Evolutionary conservation across 1,140 invertebrate genomes (phyloP), one percentile per base, ranked within the genome.

Genomic region (Nomia melanderi): DNA sequence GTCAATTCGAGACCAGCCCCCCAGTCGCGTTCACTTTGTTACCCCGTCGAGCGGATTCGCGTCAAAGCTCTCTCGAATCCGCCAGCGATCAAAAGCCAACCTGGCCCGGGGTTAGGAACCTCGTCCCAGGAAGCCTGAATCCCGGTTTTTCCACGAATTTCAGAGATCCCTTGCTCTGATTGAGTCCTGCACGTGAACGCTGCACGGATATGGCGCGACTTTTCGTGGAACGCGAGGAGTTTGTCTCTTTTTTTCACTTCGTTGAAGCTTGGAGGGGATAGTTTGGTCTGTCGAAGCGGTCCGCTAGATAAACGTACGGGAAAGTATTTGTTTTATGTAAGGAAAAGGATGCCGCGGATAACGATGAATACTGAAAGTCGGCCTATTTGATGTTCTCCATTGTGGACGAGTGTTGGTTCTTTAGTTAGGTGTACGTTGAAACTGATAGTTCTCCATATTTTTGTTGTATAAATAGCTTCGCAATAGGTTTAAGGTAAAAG

Each of bases 41-140:
- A 12, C 57, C 5, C 36, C 14, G 59, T 9, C 54, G 17, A 57
- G 41, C n/a, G 53, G 31, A 57, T 31, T n/a, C 14, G 29, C 73
- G 25, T 44, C 27, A 57, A 57, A 57, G 50, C 14, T 33, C 14
- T 33, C 72, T 1, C 29, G 41, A 20, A 12, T 39, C 33, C 31
- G 44, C n/a, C n/a, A n/a, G n/a, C 60, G 60, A 65, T 50, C n/a
- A 56, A 44, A 50, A 76, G 41, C 29, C n/a, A 7, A 9, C 20
- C 31, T 23, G 23, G 25, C 23, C 20, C 36, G 8, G 23, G n/a
- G n/a, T 39, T 69, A 59, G 73, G 44, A 66, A 57, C 63, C 41
- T 57, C 6, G 20, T 73, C 31, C n/a, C 72, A 33, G 29, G 57
- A 17, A 12, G 2, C 31, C 23, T 66, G 41, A 0, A 4, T n/a